Conservation (phyloP, 2,888 invertebrate genomes). For the Melanostoma mellinum region DNA sequence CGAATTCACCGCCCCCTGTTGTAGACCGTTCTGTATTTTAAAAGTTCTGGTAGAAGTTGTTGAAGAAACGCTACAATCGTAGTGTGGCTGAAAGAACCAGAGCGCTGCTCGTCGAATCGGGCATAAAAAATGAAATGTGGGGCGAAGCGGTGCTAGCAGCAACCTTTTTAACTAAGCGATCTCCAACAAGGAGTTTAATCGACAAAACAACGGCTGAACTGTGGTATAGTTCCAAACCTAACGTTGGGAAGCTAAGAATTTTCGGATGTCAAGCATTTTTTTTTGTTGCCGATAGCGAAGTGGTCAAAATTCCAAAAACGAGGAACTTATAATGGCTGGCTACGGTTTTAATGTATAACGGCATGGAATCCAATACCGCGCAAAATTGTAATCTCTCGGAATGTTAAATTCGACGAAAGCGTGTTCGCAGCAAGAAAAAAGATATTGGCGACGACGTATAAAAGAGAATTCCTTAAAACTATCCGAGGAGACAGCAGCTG, state of each 20-base stretch:
- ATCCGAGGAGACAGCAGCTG: neutral
- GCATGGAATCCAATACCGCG: constrained; percentile 39
- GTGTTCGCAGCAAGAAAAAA: constrained; percentile 45
- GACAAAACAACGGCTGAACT: constrained; percentile 65
- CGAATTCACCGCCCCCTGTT: too few species aligned
- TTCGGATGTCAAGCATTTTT: constrained; percentile 72
- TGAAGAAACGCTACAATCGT: too few species aligned
- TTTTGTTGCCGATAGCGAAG: too few species aligned
- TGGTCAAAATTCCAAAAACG: too few species aligned
- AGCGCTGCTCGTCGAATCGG: too few species aligned
- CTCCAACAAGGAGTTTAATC: constrained; percentile 22
- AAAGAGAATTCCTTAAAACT: neutral
- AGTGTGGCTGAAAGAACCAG: too few species aligned
- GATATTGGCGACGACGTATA: too few species aligned
- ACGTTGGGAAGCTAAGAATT: constrained; percentile 61
- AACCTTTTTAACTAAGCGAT: too few species aligned
- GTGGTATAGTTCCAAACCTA: constrained; percentile 55
- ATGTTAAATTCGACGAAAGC: constrained; percentile 44
- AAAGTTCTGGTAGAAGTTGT: too few species aligned
- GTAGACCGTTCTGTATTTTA: too few species aligned
- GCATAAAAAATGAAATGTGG: too few species aligned
- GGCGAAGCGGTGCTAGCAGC: too few species aligned
- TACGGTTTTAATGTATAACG: constrained; percentile 52
- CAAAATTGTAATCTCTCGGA: constrained; percentile 32
- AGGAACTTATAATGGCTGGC: constrained; percentile 43